Percentiles rank a stretch among this genome's conserved stretches.
Conservation (phyloP, 2,797 vertebrate species). For the Emys orbicularis region DNA sequence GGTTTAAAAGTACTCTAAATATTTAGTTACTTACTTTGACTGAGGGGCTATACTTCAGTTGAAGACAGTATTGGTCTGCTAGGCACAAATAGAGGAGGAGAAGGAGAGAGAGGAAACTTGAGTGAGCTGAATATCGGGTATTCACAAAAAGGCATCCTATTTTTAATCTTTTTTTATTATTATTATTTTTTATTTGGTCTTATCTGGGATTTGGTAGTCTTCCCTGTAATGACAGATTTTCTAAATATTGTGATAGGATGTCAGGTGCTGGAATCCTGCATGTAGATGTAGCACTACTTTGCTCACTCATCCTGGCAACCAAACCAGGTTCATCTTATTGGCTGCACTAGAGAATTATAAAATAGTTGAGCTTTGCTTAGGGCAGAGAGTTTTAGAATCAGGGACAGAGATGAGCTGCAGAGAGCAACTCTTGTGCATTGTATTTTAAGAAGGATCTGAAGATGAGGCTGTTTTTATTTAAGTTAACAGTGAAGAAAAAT, state of each 20-base stretch:
- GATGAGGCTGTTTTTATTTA: not conserved
- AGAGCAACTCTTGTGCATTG: not conserved
- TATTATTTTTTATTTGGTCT: accelerated
- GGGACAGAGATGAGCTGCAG: not conserved
- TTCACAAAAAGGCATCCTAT: not conserved
- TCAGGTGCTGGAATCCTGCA: conserved; percentile 30
- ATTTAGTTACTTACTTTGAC: not conserved
- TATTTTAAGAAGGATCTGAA: not conserved
- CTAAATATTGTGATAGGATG: not conserved
- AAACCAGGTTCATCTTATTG: conserved; percentile 53
- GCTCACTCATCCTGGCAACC: not conserved
- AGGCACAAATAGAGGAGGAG: not conserved
- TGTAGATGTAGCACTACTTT: not conserved
- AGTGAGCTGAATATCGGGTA: not conserved
- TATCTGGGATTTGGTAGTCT: not conserved
- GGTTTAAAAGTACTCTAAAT: conserved; percentile 18
- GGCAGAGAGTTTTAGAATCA: not conserved
- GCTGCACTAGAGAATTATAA: not conserved
- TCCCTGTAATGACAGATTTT: not conserved
- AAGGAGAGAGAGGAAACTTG: not conserved
- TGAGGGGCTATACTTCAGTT: accelerated
- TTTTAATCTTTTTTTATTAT: not conserved
- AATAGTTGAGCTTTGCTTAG: conserved; percentile 11
- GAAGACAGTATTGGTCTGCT: accelerated
- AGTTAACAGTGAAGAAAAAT: not conserved